Evolutionary conservation across 2,113 vertebrate genomes (phyloP), one percentile per base, ranked within the genome.

Genomic region (Aphelocoma coerulescens): DNA sequence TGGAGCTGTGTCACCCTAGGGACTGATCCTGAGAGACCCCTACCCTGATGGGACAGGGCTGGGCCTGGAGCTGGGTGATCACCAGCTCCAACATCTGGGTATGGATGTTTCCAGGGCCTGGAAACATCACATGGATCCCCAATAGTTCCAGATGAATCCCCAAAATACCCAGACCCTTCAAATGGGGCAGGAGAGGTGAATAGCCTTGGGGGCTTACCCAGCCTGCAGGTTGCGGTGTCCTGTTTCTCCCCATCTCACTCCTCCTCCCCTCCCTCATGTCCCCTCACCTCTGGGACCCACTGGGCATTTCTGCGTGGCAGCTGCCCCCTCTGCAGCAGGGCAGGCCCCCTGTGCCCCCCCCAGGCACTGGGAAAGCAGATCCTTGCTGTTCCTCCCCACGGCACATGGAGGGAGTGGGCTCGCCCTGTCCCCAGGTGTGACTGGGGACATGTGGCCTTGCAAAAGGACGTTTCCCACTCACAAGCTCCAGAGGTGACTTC

Each of bases 351-450:
- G 1, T 16, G 32, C 16, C 12, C 41, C 41, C 51, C 17, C 35
- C 6, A 8, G 7, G 44, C 41, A 21, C 5, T 1, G 3, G 44
- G 32, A 23, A 33, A 27, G 43, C 73, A 84, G 80, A 33, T 35
- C 46, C 32, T 6, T 1, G 1, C 0, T 3, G 30, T 48, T 67
- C 24, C 35, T 82, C 17, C 10, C 12, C 11, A 2, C 5, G 41
- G 54, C 41, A 65, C 57, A n/a, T 0, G 3, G 35, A 41, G 52
- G 48, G 61, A 46, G 12, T 1, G 69, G 55, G 30, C 66, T 89
- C 0, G 0, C 46, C 43, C 55, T 57, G 37, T 69, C 43, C 58
- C 35, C 26, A 41, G 39, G 18, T 39, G 58, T 80, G 58, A 33
- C 55, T 58, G 37, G 49, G 44, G 27, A 73, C 28, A 16, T 0